Percentiles rank a stretch among this genome's conserved stretches.
phyloP scores from a whole-genome alignment of 1,140 invertebrate genomes.

The Drosophila arizonae region DNA sequence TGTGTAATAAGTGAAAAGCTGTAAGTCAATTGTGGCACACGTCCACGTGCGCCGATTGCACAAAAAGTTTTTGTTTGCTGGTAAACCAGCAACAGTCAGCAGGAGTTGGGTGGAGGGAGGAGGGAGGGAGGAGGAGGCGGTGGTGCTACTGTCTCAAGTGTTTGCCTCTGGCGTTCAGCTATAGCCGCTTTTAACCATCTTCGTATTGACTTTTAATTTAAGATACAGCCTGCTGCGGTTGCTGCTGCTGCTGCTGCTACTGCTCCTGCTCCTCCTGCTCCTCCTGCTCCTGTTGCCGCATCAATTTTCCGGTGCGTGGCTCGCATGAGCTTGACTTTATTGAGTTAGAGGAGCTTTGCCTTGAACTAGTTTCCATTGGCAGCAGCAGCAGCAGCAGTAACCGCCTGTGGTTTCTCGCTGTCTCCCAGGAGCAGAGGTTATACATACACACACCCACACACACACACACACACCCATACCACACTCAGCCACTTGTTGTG shows the following conservation, averaged over 20 bases:
- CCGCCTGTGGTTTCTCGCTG: constrained; percentile 17
- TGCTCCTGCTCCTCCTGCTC: too few species aligned
- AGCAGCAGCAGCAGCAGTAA: not conserved
- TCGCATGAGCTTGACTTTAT: constrained; percentile 41
- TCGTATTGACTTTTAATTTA: constrained; percentile 63
- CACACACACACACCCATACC: not conserved
- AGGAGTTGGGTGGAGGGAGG: not conserved
- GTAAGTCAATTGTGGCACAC: constrained; percentile 63
- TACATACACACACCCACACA: not conserved
- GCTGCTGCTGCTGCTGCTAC: not conserved
- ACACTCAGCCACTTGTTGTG: constrained; percentile 36
- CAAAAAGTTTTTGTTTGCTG: constrained; percentile 42
- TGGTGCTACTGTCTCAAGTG: not conserved
- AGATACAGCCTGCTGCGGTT: constrained; percentile 16
- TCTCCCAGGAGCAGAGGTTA: constrained; percentile 31
- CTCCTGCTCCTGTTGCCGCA: constrained; percentile 13
- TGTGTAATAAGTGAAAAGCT: constrained; percentile 55
- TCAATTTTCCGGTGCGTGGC: constrained; percentile 46
- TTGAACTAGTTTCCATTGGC: constrained; percentile 56
- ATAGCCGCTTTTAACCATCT: constrained; percentile 24
- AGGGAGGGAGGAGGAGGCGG: too few species aligned
- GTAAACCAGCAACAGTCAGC: constrained; percentile 5
- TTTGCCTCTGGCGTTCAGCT: constrained; percentile 8
- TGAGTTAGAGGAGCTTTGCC: constrained; percentile 60
- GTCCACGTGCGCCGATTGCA: constrained; percentile 41